Evolutionary conservation across 2,797 vertebrate genomes (phyloP).

Genomic region (Acipenser transmontanus): DNA sequence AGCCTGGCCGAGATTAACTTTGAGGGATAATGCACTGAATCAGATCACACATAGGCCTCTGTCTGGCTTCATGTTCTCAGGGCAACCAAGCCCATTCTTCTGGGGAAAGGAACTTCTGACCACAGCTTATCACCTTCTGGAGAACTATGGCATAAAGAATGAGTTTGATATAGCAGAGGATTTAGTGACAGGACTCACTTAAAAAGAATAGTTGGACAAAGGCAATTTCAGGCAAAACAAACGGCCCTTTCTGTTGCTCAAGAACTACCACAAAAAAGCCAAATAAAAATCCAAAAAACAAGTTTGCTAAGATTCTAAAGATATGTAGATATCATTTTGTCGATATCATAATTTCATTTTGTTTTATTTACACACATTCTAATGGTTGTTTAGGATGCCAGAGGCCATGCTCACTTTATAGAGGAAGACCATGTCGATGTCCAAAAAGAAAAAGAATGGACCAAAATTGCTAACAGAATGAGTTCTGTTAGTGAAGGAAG

Average conservation of each 20-base stretch:
- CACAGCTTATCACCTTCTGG: conserved; percentile 55
- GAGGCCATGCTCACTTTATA: neutral
- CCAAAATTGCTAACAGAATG: too few relatives aligned
- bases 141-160: conserved; percentile 42
- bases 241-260: conserved; percentile 37
- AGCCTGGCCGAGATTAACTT: conserved; percentile 69
- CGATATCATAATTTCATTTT: too few relatives aligned
- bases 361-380: neutral
- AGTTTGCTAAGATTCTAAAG: conserved; percentile 8
- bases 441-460: conserved; percentile 1
- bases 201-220: conserved; percentile 50
- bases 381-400: neutral
- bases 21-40: conserved; percentile 66
- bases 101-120: conserved; percentile 65
- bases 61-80: conserved; percentile 59
- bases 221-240: conserved; percentile 47
- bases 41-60: conserved; percentile 53
- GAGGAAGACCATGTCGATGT: conserved; percentile 7
- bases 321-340: neutral
- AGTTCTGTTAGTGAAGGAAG: too few relatives aligned
- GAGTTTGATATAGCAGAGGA: conserved; percentile 41
- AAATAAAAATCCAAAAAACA: conserved; percentile 34
- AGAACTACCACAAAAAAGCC: conserved; percentile 37
- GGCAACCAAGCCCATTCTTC: conserved; percentile 57
- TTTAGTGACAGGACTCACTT: conserved; percentile 54